phyloP scores from a whole-genome alignment of 2,888 invertebrate species.

The Chrysopilus asiliformis region DNA sequence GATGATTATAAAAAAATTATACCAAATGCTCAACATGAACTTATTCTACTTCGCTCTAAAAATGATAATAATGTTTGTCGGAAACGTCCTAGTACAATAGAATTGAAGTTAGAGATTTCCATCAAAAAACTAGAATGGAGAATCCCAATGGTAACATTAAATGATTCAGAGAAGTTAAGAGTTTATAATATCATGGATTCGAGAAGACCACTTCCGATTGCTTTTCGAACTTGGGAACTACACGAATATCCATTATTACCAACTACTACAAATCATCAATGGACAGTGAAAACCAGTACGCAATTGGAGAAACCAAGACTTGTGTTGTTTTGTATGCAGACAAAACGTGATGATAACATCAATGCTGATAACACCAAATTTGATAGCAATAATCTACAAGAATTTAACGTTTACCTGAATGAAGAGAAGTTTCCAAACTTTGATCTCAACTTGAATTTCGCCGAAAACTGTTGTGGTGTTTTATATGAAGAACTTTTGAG shows the following conservation, averaged over 20 bases:
- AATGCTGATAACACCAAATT: slow-evolving; percentile 16
- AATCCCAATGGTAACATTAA: slow-evolving; percentile 13
- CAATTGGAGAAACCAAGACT: slow-evolving; percentile 29
- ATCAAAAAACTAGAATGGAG: slow-evolving; percentile 18
- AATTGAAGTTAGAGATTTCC: slow-evolving; percentile 9
- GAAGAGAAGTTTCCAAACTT: slow-evolving; percentile 26
- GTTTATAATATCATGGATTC: slow-evolving; percentile 9
- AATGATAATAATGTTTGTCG: slow-evolving; percentile 20
- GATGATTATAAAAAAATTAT: slow-evolving; percentile 29
- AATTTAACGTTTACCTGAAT: slow-evolving; percentile 27
- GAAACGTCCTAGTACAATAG: slow-evolving; percentile 5
- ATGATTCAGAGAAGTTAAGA: slow-evolving; percentile 20
- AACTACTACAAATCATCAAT: slow-evolving; percentile 21
- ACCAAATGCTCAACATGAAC: slow-evolving; percentile 30
- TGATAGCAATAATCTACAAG: slow-evolving; percentile 21
- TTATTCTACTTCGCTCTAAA: slow-evolving; percentile 23
- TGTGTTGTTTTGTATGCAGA: slow-evolving; percentile 29
- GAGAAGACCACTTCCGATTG: not conserved
- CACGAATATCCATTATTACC: slow-evolving; percentile 27
- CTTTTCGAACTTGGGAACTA: slow-evolving; percentile 28
- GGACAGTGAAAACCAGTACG: slow-evolving; percentile 24
- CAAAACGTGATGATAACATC: slow-evolving; percentile 22
- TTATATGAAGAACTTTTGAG: too few relatives aligned
- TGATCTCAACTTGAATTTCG: slow-evolving; percentile 22
- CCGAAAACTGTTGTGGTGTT: slow-evolving; percentile 17